Evolutionary conservation across 2,888 invertebrate species (phyloP).

Genomic region (Pycnomerus fuliginosus): DNA sequence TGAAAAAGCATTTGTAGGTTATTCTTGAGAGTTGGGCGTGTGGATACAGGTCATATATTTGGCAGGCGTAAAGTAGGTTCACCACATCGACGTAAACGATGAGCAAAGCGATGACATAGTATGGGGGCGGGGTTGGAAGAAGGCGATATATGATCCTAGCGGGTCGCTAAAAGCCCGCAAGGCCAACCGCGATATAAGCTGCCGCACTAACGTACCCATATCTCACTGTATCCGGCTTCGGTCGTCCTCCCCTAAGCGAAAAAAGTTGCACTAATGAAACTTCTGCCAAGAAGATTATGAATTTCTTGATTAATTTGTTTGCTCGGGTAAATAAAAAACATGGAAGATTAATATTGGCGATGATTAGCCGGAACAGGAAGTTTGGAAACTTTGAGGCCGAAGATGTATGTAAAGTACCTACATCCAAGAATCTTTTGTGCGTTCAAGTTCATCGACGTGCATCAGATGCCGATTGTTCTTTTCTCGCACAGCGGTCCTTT

Average conservation of each 20-base stretch:
- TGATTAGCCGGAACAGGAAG: conserved; percentile 10
- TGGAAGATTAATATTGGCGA: conserved; percentile 9
- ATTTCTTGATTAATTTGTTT: conserved; percentile 15
- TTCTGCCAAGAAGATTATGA: conserved; percentile 13
- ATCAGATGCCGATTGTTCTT: no score
- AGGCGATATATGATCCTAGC: conserved; percentile 24
- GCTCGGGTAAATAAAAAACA: conserved; percentile 9
- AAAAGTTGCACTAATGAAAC: conserved; percentile 15
- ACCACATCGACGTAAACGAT: conserved; percentile 22
- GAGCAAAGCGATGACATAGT: conserved; percentile 23
- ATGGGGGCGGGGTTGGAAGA: conserved; percentile 20
- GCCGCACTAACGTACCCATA: conserved; percentile 16
- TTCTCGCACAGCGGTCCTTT: conserved; percentile 7
- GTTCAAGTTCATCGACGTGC: no score
- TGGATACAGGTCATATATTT: conserved; percentile 19
- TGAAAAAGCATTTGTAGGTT: no score
- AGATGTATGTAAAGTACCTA: no score
- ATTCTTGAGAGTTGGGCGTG: conserved; percentile 15
- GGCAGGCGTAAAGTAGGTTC: conserved; percentile 22
- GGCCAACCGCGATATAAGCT: conserved; percentile 22
- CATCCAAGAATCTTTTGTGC: no score
- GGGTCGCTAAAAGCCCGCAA: conserved; percentile 24
- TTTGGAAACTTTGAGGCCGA: conserved; percentile 3
- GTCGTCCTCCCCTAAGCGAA: conserved; percentile 4
- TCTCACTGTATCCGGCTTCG: conserved; percentile 21